phyloP scores from a whole-genome alignment of 2,888 invertebrate species.

The Coremacera marginata region DNA sequence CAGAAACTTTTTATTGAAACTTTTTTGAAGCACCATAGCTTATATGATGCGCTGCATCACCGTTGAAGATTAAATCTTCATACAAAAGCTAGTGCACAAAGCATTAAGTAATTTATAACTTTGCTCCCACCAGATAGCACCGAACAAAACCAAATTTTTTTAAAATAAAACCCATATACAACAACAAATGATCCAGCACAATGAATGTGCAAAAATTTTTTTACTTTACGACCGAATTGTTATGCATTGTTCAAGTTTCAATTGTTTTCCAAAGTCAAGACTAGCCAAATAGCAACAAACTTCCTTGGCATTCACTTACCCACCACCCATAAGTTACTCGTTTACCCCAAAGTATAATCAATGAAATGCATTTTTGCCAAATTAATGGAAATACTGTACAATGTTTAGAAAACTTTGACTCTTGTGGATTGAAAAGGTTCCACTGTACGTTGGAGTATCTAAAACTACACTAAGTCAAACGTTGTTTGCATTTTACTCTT shows the following conservation, averaged over 20 bases:
- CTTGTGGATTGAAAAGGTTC: not conserved
- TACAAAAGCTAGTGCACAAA: not conserved
- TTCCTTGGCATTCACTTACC: not conserved
- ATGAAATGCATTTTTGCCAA: slow-evolving; percentile 12
- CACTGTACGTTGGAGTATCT: no score
- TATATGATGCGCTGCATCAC: no score
- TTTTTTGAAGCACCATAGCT: no score
- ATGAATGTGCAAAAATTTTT: slow-evolving; percentile 21
- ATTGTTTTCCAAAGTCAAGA: not conserved
- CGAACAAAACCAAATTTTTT: no score
- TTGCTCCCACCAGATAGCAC: no score
- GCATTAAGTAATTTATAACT: not conserved
- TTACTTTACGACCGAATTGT: slow-evolving; percentile 10
- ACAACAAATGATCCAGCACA: not conserved
- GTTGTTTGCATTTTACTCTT: not conserved
- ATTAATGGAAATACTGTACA: not conserved
- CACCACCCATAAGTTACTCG: not conserved
- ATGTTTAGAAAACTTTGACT: not conserved
- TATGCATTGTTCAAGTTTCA: slow-evolving; percentile 22
- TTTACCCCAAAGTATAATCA: not conserved
- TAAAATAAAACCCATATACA: no score
- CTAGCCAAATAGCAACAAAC: not conserved
- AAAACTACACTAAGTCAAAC: no score
- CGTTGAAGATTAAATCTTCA: no score
- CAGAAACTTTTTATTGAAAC: no score